These are phyloP conservation scores for Mimumesa dahlbomi DNA, from an alignment of 2,888 invertebrate species.

Conservation along the genomic window DNA sequence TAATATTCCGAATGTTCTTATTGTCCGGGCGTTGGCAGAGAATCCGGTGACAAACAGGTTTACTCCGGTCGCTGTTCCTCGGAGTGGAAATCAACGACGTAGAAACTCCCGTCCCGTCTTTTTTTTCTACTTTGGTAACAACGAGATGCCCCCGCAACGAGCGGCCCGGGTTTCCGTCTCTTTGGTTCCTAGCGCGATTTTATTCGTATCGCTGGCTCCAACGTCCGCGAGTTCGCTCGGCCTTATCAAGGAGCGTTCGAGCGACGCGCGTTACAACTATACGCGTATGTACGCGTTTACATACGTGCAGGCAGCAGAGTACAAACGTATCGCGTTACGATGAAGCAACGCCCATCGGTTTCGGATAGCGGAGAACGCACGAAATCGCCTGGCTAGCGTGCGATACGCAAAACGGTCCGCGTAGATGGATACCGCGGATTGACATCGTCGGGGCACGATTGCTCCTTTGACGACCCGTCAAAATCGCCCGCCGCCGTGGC, in stretches of 20 bases:
- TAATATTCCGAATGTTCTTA: no score
- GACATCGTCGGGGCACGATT: conserved; percentile 36
- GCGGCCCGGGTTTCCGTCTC: no score
- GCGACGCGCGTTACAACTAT: conserved; percentile 6
- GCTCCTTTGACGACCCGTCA: conserved; percentile 23
- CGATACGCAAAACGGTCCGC: conserved; percentile 45
- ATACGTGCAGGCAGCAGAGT: conserved; percentile 34
- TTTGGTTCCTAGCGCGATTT: no score
- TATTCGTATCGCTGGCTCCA: no score
- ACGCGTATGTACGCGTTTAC: conserved; percentile 9
- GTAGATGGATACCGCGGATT: conserved; percentile 29
- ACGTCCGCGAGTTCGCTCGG: not conserved
- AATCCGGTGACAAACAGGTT: no score
- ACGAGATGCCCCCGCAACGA: no score
- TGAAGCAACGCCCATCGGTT: conserved; percentile 73
- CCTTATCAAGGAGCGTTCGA: conserved; percentile 29
- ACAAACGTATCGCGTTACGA: conserved; percentile 75
- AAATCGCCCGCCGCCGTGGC: no score
- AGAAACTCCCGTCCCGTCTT: no score
- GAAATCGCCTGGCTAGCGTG: conserved; percentile 54
- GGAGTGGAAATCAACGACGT: no score
- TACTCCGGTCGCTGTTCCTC: no score
- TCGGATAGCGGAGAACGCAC: conserved; percentile 68
- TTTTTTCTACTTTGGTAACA: no score
- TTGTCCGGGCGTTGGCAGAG: no score